Base-by-base conservation (phyloP, 2,888 invertebrate species). In the Aplocera efformata region DNA sequence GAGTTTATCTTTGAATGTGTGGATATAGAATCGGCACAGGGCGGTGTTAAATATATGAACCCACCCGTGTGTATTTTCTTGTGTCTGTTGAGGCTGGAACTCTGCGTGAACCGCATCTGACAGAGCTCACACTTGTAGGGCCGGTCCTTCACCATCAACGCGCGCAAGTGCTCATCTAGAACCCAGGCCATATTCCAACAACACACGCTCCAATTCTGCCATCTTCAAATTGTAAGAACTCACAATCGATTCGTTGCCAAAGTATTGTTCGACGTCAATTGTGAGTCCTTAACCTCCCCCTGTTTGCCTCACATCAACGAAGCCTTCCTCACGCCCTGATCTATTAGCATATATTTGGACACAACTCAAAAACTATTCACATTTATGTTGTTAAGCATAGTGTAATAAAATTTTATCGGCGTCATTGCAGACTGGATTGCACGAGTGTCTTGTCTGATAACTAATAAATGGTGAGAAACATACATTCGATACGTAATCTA, bases 81-180 rank as follows among this genome's bases (percentile, higher is more conserved):
- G 84, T 92, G 92, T 64, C 92, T 90, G 81, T 92, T 92, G 68
- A 92, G 88, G 74, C 92, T 92, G 83, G 92, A 92, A 79, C 92
- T 92, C 82, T 92, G 92, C 67, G 92, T 92, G 81, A 92, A 92
- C 78, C 92, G 89, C 82, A 92, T 92, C 76, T 90, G 88, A 78
- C 92, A 92, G 70, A 92, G 81, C 62, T 91, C 91, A 77, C 92
- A 92, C 79, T 90, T 91, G 85, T 91, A 91, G 56, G 91, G 91
- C 72, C 88, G 85, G 70, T 86, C 88, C 86, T 88, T 88, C 84
- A 72, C 82, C 88, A 81, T 68, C 85, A 88, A 76, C 67, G 88
- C 84, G 72, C 79, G 88, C 83, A 81, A 82, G 84, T 88, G 88
- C 78, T 88, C 88, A 86, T 88, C 88, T 88, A 86, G 69, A 86